These are phyloP conservation scores for Nephrocerus scutellatus DNA, from an alignment of 2,888 invertebrate species.

Conservation along the genomic window DNA sequence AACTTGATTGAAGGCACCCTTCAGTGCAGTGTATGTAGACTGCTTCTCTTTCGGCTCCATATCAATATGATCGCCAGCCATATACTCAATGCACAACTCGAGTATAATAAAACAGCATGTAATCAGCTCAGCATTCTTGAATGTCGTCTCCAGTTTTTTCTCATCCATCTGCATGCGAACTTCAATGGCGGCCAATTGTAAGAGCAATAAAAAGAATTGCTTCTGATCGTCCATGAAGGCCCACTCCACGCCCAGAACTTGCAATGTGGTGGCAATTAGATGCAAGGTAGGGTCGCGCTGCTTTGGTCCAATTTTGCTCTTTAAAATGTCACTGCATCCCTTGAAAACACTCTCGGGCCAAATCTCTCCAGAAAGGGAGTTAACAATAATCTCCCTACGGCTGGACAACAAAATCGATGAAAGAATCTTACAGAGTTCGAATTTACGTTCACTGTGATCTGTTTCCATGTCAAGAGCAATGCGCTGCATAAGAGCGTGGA, in stretches of 20 bases:
- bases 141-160: slow-evolving; percentile 70
- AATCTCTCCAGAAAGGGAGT: slow-evolving; percentile 61
- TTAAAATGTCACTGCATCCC: slow-evolving; percentile 74
- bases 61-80: slow-evolving; percentile 73
- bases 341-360: slow-evolving; percentile 79
- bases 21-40: slow-evolving; percentile 80
- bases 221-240: slow-evolving; percentile 69
- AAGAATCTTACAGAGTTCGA: slow-evolving; percentile 76
- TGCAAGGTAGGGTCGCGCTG: slow-evolving; percentile 86
- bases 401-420: slow-evolving; percentile 68
- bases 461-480: slow-evolving; percentile 82
- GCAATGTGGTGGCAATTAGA: slow-evolving; percentile 71
- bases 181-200: slow-evolving; percentile 86
- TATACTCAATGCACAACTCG: slow-evolving; percentile 70
- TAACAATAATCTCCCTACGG: slow-evolving; percentile 58
- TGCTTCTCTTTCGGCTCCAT: slow-evolving; percentile 86
- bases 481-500: slow-evolving; percentile 74
- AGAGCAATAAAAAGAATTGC: slow-evolving; percentile 73
- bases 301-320: slow-evolving; percentile 77
- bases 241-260: slow-evolving; percentile 80
- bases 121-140: slow-evolving; percentile 68
- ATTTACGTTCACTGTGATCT: slow-evolving; percentile 82
- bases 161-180: slow-evolving; percentile 90
- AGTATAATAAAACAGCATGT: slow-evolving; percentile 76
- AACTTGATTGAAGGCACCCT: slow-evolving; percentile 80